Evolutionary conservation across 2,888 invertebrate species (phyloP), one percentile per base, ranked within the genome.

Genomic region (Cantharis lateralis): DNA sequence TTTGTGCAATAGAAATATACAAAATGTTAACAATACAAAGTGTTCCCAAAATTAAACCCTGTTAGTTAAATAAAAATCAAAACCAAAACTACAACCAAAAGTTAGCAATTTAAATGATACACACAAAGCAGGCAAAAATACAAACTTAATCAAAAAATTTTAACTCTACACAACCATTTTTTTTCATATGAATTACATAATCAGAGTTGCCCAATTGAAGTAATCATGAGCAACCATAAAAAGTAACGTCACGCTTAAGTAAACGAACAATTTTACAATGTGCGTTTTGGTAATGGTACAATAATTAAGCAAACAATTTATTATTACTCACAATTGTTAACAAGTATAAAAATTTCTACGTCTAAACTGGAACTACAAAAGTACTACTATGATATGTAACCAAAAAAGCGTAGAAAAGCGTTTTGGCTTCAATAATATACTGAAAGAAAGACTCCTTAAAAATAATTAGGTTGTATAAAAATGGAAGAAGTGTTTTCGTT

Each of bases 1-100:
- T 68, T 78, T 78, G 78, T 75, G 78, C 78, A 75, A 63, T 74
- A 77, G 69, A 75, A 64, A 75, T 72, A 75, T 78, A 78, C 78
- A 78, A 78, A 78, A 68, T 75, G 20, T 28, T 71, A 78, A 74
- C 75, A 72, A 78, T 68, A 71, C 62, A 74, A 48, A 77, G 70
- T 78, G 78, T 75, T 72, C 78, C 78, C 72, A 64, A 68, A 72
- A 70, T 75, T 75, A 75, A 74, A 70, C 78, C 78, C 77, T 76
- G 78, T 78, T 80, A 79, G 80, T 80, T 79, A 76, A 79, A 73
- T 48, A 68, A 72, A 61, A 61, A 68, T 26, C n/a, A 68, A 68
- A 62, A 73, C n/a, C 48, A 48, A 24, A 62, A 32, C 68, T 61
- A 62, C 61, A 32, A 73, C 68, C 68, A 48, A 28, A 72, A 71